Percentiles rank a stretch among this genome's conserved stretches.
Evolutionary conservation across 2,113 vertebrate genomes (phyloP).

Genomic region (Mastomys coucha): DNA sequence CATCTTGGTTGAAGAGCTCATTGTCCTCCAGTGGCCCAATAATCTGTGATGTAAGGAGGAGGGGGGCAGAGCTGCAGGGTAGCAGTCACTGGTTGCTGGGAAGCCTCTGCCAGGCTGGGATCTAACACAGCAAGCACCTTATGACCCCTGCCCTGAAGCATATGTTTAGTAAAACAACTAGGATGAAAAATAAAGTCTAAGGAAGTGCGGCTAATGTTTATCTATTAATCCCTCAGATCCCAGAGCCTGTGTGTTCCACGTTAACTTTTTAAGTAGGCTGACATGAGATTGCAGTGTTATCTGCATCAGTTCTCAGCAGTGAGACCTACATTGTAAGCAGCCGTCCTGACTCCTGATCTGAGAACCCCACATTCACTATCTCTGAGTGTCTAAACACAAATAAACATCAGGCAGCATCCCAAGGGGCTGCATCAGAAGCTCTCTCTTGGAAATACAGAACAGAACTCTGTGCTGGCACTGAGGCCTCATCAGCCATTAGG

Average conservation of each 20-base stretch:
- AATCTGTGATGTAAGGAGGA: constrained; percentile 86
- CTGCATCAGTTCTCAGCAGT: not conserved
- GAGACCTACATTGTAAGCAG: not conserved
- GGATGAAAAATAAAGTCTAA: constrained; percentile 42
- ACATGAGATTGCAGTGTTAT: not conserved
- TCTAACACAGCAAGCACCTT: not conserved
- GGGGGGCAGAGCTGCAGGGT: not conserved
- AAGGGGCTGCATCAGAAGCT: not conserved
- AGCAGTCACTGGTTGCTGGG: not conserved
- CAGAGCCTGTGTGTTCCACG: not conserved
- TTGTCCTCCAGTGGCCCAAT: constrained; percentile 94
- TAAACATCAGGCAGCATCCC: not conserved
- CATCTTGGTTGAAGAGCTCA: constrained; percentile 98
- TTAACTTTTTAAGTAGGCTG: constrained; percentile 25
- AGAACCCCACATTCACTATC: not conserved
- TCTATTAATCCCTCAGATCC: not conserved
- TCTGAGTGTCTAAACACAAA: not conserved
- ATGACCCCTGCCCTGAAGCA: not conserved
- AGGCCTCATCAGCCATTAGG: not conserved
- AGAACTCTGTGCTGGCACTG: not conserved
- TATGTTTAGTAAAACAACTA: not conserved
- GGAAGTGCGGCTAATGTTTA: constrained; percentile 1
- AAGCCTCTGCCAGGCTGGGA: not conserved
- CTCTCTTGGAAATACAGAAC: not conserved
- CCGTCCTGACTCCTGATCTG: not conserved